Percentiles rank a stretch among this genome's conserved stretches.
These are phyloP conservation scores for Symphodus melops DNA, from an alignment of 2,113 vertebrate genomes.

Conservation along the genomic window DNA sequence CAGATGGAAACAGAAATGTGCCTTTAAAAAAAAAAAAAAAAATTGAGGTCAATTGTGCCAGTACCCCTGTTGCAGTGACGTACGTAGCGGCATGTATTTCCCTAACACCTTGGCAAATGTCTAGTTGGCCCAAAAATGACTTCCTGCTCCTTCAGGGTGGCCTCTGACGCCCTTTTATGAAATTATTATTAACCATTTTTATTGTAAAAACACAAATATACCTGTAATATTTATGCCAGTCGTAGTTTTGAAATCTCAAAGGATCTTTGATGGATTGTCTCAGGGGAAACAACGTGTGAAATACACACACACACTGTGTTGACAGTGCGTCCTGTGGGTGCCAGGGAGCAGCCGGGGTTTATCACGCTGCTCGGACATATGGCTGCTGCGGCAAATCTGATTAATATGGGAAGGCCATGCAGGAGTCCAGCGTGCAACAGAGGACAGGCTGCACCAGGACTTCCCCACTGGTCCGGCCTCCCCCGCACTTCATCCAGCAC, in stretches of 20 bases:
- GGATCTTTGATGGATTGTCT: conserved; percentile 59
- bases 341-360: conserved; percentile 76
- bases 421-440: conserved; percentile 61
- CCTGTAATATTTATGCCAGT: not conserved
- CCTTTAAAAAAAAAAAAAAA: no score
- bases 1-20: conserved; percentile 72
- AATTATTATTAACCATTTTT: not conserved
- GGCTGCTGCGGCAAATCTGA: conserved; percentile 83
- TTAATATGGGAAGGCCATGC: conserved; percentile 79
- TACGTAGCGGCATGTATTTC: conserved; percentile 68
- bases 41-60: conserved; percentile 57
- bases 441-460: conserved; percentile 81
- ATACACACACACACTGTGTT: conserved; percentile 55
- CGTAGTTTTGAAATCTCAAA: conserved; percentile 42
- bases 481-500: conserved; percentile 62
- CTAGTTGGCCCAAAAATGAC: conserved; percentile 51
- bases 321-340: conserved; percentile 67
- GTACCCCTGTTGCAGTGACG: conserved; percentile 67
- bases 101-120: conserved; percentile 54
- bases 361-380: conserved; percentile 85
- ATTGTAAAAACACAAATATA: not conserved
- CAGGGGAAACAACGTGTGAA: conserved; percentile 47
- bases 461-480: conserved; percentile 74
- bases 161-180: conserved; percentile 16
- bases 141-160: conserved; percentile 53